phyloP scores from a whole-genome alignment of 1,140 invertebrate species.

The Drosophila pachea region DNA sequence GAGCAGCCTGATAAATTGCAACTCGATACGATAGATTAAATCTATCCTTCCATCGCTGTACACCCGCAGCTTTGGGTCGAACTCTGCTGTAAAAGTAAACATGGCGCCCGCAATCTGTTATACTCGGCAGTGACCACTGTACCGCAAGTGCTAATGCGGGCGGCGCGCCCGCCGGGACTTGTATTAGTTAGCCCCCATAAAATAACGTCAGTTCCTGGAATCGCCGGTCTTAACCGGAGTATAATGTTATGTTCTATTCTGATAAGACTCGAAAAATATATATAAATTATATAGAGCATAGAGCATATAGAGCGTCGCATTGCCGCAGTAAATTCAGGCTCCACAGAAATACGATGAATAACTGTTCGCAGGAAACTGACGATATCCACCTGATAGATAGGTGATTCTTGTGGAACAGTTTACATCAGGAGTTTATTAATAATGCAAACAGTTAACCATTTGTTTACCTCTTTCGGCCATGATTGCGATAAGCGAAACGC shows the following conservation, averaged over 20 bases:
- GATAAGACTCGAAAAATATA: too few relatives aligned
- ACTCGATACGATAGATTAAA: background rate
- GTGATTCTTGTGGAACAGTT: slow-evolving; percentile 36
- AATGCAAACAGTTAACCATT: slow-evolving; percentile 38
- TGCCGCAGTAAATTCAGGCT: slow-evolving; percentile 6
- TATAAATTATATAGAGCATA: too few relatives aligned
- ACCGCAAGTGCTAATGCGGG: slow-evolving; percentile 10
- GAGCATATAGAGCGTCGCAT: background rate
- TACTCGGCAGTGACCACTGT: slow-evolving; percentile 9
- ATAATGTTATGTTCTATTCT: background rate
- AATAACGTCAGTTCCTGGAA: too few relatives aligned
- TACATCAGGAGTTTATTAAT: slow-evolving; percentile 69
- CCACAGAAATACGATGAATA: slow-evolving; percentile 48
- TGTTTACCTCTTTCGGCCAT: slow-evolving; percentile 17
- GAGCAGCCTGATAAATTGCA: too few relatives aligned
- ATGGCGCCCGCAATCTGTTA: slow-evolving; percentile 7
- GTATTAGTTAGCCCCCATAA: slow-evolving; percentile 1
- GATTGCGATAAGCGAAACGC: slow-evolving; percentile 43
- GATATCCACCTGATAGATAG: slow-evolving; percentile 14
- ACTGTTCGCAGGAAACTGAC: slow-evolving; percentile 52
- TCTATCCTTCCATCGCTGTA: slow-evolving; percentile 17
- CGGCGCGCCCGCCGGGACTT: background rate
- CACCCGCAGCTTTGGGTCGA: slow-evolving; percentile 18
- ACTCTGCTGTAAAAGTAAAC: slow-evolving; percentile 20
- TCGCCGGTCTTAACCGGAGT: too few relatives aligned